Percentiles rank a stretch among this genome's conserved stretches.
phyloP scores from a whole-genome alignment of 2,113 vertebrate species.

The Ornithorhynchus anatinus region DNA sequence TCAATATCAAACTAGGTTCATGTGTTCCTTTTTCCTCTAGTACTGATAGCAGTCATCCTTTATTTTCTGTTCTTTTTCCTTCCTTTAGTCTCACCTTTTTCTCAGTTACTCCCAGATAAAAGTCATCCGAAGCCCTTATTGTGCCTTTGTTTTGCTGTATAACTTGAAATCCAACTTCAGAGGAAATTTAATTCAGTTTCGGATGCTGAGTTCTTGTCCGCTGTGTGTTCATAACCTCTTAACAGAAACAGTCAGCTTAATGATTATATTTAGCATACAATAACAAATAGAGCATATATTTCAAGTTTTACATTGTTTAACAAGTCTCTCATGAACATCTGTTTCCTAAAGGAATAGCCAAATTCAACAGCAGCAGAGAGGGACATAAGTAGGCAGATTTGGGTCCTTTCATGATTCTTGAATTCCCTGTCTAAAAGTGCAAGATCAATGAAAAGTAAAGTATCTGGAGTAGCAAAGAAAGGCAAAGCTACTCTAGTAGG shows the following conservation, averaged over 20 bases:
- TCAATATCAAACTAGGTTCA: too few species aligned
- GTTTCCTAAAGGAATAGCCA: not conserved
- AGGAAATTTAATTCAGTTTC: not conserved
- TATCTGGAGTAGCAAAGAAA: conserved; percentile 19
- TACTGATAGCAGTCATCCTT: too few species aligned
- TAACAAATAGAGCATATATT: not conserved
- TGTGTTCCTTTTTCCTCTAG: too few species aligned
- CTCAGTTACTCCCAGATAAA: not conserved
- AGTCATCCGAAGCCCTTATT: not conserved
- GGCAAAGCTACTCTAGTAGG: conserved; percentile 33
- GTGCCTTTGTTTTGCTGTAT: not conserved
- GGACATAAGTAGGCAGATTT: not conserved
- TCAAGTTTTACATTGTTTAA: rapidly evolving
- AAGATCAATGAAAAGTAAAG: not conserved
- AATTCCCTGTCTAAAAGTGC: conserved; percentile 2
- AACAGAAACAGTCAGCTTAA: not conserved
- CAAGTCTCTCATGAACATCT: not conserved
- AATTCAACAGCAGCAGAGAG: not conserved
- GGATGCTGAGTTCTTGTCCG: not conserved
- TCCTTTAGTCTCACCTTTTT: not conserved
- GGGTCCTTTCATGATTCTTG: not conserved
- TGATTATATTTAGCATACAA: not conserved
- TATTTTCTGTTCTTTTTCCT: not conserved
- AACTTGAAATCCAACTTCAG: not conserved
- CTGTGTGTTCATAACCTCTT: not conserved